Evolutionary conservation across 2,888 invertebrate genomes (phyloP).

Genomic region (Clanis bilineata): DNA sequence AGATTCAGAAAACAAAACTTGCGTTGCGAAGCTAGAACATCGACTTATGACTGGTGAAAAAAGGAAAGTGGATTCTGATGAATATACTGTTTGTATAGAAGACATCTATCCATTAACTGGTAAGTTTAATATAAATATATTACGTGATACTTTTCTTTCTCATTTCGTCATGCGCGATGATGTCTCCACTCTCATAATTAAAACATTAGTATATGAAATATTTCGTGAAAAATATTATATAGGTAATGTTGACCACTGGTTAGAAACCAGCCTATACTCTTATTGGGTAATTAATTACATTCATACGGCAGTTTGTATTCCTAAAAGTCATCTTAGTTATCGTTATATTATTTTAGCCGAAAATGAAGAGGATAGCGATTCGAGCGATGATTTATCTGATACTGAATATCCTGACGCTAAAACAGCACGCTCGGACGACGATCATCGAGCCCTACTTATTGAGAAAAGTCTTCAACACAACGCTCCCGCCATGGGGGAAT

Average conservation of each 20-base stretch:
- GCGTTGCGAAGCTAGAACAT: slow-evolving; percentile 80
- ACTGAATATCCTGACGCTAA: slow-evolving; percentile 70
- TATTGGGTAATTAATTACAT: no score
- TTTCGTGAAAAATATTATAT: no score
- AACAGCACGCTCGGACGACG: slow-evolving; percentile 34
- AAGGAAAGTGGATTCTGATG: slow-evolving; percentile 61
- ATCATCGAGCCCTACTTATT: slow-evolving; percentile 59
- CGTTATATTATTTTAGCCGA: slow-evolving; percentile 41
- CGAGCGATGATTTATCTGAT: slow-evolving; percentile 65
- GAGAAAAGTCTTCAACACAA: slow-evolving; percentile 84
- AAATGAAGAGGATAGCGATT: slow-evolving; percentile 49
- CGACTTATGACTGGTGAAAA: slow-evolving; percentile 71
- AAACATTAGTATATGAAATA: no score
- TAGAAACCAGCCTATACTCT: no score
- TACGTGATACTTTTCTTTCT: no score
- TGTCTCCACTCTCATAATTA: no score
- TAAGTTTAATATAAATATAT: slow-evolving; percentile 41
- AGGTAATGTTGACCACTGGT: no score
- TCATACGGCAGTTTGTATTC: no score
- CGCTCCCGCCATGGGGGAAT: slow-evolving; percentile 86
- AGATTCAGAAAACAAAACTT: slow-evolving; percentile 64
- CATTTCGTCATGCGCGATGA: no score
- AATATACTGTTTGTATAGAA: slow-evolving; percentile 81
- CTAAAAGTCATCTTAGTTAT: no score
- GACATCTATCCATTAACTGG: slow-evolving; percentile 80